These are phyloP conservation scores for Helogale parvula DNA, from an alignment of 2,113 vertebrate species.

Conservation along the genomic window DNA sequence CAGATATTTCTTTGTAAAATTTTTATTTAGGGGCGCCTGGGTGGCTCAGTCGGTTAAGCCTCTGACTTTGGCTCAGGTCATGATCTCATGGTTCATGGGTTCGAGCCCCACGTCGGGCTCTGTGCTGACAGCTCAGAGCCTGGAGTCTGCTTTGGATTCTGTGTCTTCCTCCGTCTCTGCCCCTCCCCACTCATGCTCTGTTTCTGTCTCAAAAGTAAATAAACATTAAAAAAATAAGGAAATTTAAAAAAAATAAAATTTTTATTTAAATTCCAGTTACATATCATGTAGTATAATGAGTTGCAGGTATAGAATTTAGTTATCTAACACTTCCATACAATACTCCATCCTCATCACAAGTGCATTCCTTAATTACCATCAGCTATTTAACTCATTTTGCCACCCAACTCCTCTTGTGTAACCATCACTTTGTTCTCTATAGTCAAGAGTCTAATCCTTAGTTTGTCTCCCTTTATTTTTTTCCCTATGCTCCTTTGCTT, in stretches of 20 bases:
- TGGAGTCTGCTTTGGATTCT: too few relatives aligned
- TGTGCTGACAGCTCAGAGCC: too few relatives aligned
- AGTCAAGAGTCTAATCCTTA: neutral
- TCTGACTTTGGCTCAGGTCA: too few relatives aligned
- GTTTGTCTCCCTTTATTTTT: neutral
- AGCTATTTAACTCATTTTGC: neutral
- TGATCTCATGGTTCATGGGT: too few relatives aligned
- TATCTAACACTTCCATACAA: neutral
- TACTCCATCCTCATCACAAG: neutral
- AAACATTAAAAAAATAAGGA: too few relatives aligned
- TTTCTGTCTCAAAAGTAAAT: too few relatives aligned
- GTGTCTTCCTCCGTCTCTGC: too few relatives aligned
- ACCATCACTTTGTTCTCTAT: neutral
- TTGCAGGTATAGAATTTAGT: neutral
- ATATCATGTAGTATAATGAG: neutral
- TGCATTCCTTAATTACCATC: neutral
- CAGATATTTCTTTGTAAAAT: neutral
- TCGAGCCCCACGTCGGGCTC: too few relatives aligned
- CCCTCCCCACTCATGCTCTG: too few relatives aligned
- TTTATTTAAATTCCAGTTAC: neutral
- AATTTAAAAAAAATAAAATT: neutral
- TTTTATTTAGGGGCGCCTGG: neutral
- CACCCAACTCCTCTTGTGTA: neutral
- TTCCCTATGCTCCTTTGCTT: neutral
- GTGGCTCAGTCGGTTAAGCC: too few relatives aligned